phyloP scores from a whole-genome alignment of 2,113 vertebrate genomes.

The Marmota monax region DNA sequence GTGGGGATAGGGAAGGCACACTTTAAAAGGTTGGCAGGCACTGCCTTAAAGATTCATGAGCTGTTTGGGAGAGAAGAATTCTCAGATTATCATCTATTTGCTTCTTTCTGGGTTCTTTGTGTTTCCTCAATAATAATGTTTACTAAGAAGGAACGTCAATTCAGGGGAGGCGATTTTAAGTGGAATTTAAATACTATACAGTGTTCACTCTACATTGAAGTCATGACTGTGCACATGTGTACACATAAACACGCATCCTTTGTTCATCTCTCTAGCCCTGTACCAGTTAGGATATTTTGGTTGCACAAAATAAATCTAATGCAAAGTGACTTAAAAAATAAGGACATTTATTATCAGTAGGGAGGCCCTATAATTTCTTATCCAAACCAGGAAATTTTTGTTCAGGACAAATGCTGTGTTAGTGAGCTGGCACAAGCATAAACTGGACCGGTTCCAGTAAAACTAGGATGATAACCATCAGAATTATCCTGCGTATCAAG shows the following conservation, averaged over 20 bases:
- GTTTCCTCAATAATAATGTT: slow-evolving; percentile 1
- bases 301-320: slow-evolving; percentile 7
- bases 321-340: slow-evolving; percentile 41
- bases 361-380: slow-evolving; percentile 49
- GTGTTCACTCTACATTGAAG: background rate
- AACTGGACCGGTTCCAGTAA: background rate
- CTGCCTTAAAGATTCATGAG: slow-evolving; percentile 7
- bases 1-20: background rate
- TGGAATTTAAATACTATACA: background rate
- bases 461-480: background rate
- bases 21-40: background rate
- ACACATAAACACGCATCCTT: background rate
- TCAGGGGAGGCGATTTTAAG: background rate
- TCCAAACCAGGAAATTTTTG: slow-evolving; percentile 35
- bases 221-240: too few relatives aligned
- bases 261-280: background rate
- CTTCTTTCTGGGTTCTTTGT: slow-evolving; percentile 15
- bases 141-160: background rate
- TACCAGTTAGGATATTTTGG: slow-evolving; percentile 40
- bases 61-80: background rate
- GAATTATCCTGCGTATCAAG: background rate
- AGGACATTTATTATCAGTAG: slow-evolving; percentile 13
- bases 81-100: slow-evolving; percentile 6
- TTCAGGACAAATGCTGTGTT: background rate
- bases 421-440: background rate